These are phyloP conservation scores for Typhlichthys subterraneus DNA, from an alignment of 2,797 vertebrate genomes.

Conservation along the genomic window DNA sequence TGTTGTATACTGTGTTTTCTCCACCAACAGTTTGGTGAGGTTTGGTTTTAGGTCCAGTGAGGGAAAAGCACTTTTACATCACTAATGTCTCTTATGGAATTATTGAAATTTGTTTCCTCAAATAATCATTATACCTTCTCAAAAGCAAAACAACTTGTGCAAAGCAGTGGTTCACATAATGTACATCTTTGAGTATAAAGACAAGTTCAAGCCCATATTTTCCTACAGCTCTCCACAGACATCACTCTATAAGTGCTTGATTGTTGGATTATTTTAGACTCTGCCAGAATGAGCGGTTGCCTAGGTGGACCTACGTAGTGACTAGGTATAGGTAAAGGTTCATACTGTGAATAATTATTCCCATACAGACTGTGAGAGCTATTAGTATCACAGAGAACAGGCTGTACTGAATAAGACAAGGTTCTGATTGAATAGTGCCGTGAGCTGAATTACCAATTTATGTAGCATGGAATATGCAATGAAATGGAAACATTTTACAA, in stretches of 20 bases:
- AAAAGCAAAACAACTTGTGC: no score
- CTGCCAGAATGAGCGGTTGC: constrained; percentile 18
- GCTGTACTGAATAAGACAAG: constrained; percentile 55
- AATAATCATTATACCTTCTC: no score
- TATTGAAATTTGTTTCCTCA: no score
- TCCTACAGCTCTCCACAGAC: constrained; percentile 32
- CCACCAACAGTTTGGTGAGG: constrained; percentile 40
- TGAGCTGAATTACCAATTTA: constrained; percentile 30
- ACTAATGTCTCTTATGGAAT: constrained; percentile 33
- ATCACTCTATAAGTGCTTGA: constrained; percentile 43
- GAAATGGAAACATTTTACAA: constrained; percentile 12
- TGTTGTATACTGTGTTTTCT: constrained; percentile 44
- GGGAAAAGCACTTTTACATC: no score
- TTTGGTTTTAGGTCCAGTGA: constrained; percentile 9
- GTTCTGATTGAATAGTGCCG: constrained; percentile 52
- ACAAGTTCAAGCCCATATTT: constrained; percentile 34
- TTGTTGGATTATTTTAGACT: constrained; percentile 37
- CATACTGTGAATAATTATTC: constrained; percentile 46
- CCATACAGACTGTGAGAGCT: constrained; percentile 47
- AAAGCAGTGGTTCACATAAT: constrained; percentile 14
- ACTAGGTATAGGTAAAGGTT: constrained; percentile 43
- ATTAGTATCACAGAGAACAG: constrained; percentile 57
- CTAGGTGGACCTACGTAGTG: constrained; percentile 28
- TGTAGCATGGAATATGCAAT: constrained; percentile 20
- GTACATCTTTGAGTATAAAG: constrained; percentile 33